Percentiles rank a stretch among this genome's conserved stretches.
Evolutionary conservation across 2,113 vertebrate genomes (phyloP).

Genomic region (Zosterops hypoxanthus): DNA sequence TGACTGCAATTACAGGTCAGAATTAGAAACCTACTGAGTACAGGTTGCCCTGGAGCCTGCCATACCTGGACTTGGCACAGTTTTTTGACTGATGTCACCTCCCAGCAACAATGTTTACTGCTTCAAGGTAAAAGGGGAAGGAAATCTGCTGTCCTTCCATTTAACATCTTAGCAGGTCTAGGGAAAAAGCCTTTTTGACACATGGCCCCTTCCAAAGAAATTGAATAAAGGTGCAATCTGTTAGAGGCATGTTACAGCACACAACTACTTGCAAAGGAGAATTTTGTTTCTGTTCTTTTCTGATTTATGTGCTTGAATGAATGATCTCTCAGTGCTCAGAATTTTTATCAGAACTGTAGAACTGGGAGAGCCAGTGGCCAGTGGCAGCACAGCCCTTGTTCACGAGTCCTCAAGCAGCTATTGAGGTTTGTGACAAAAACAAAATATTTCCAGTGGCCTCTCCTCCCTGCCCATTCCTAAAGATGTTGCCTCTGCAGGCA

Average conservation of each 20-base stretch:
- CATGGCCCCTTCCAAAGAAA: background rate
- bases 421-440: rapidly evolving
- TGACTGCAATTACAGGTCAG: slow-evolving; percentile 6
- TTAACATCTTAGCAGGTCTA: slow-evolving; percentile 21
- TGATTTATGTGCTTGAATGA: background rate
- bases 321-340: background rate
- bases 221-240: slow-evolving; percentile 38
- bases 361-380: background rate
- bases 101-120: slow-evolving; percentile 14
- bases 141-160: slow-evolving; percentile 24
- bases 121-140: slow-evolving; percentile 36
- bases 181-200: slow-evolving; percentile 43
- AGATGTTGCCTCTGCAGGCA: background rate
- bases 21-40: background rate
- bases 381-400: background rate
- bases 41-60: background rate
- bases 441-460: background rate
- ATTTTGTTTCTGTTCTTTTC: slow-evolving; percentile 19
- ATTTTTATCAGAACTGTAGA: slow-evolving; percentile 20
- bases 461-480: background rate
- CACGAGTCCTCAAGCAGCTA: background rate
- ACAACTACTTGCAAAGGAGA: background rate
- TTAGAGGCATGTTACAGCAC: background rate
- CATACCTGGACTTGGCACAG: background rate
- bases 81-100: slow-evolving; percentile 27